A percentile compares a stretch with the other conserved stretches of the same genome.
Conservation (phyloP, 2,888 invertebrate genomes). For the Heliconius hortense region DNA sequence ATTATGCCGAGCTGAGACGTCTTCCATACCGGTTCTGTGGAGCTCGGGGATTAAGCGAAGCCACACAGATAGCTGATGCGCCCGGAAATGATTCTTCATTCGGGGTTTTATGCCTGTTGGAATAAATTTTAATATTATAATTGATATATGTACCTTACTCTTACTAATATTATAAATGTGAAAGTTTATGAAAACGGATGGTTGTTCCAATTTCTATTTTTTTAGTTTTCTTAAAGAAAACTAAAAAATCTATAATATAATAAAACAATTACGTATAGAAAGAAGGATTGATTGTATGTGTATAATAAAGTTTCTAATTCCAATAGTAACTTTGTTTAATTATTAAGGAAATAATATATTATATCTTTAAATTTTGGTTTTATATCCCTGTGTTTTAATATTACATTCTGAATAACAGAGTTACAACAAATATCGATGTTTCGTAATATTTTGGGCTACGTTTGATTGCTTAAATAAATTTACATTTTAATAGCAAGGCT, state of each 20-base stretch:
- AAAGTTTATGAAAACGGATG: too few relatives aligned
- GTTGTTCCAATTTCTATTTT: too few relatives aligned
- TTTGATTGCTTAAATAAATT: slow-evolving; percentile 31
- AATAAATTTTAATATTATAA: slow-evolving; percentile 39
- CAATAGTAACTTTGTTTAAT: too few relatives aligned
- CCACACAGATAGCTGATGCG: slow-evolving; percentile 98
- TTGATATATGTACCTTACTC: not conserved
- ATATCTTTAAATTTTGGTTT: too few relatives aligned
- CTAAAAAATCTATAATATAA: too few relatives aligned
- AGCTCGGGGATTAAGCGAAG: slow-evolving; percentile 95
- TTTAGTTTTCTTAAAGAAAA: too few relatives aligned
- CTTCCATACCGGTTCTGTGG: slow-evolving; percentile 93
- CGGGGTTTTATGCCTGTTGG: slow-evolving; percentile 93
- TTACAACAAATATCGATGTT: slow-evolving; percentile 8
- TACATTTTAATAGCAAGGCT: slow-evolving; percentile 36
- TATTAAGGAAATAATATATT: too few relatives aligned
- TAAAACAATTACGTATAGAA: too few relatives aligned
- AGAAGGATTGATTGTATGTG: too few relatives aligned
- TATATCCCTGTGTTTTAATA: not conserved
- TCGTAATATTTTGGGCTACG: slow-evolving; percentile 13
- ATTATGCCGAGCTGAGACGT: slow-evolving; percentile 93
- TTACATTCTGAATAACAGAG: not conserved
- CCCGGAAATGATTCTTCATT: slow-evolving; percentile 95
- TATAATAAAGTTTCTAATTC: too few relatives aligned
- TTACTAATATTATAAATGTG: too few relatives aligned